Percentiles rank a stretch among this genome's conserved stretches.
These are phyloP conservation scores for Poeciliopsis presidionis DNA, from an alignment of 2,797 vertebrate genomes.

Conservation along the genomic window DNA sequence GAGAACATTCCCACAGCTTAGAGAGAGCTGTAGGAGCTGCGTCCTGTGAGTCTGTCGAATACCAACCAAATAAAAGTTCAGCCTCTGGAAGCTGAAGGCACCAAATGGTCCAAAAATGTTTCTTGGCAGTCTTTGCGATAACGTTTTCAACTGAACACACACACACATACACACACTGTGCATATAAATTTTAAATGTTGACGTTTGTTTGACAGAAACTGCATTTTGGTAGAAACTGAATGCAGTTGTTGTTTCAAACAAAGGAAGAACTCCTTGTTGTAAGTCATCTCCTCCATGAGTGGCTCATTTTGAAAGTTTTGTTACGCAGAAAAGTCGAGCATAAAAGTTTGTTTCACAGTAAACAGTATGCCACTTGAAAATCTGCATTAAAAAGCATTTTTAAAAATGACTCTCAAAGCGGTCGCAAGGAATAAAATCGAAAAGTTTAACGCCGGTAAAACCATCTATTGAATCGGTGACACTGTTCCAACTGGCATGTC, in stretches of 20 bases:
- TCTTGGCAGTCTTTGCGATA: slow-evolving; percentile 47
- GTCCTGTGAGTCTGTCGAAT: slow-evolving; percentile 26
- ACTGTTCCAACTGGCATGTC: background rate
- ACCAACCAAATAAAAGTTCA: slow-evolving; percentile 64
- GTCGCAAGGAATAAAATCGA: background rate
- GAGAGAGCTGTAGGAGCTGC: background rate
- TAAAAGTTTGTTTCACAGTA: background rate
- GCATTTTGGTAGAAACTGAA: background rate
- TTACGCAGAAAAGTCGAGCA: background rate
- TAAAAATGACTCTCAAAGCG: background rate
- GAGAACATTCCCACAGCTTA: background rate
- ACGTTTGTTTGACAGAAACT: background rate
- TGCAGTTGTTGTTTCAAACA: slow-evolving; percentile 24
- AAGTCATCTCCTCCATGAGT: slow-evolving; percentile 49
- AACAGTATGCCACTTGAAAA: background rate
- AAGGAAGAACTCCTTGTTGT: slow-evolving; percentile 22
- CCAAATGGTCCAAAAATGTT: slow-evolving; percentile 24
- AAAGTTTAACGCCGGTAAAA: background rate
- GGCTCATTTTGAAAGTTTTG: background rate
- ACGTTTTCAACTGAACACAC: slow-evolving; percentile 32
- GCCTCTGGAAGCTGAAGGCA: slow-evolving; percentile 43
- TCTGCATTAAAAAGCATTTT: background rate
- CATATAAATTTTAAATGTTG: background rate
- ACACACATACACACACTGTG: slow-evolving; percentile 21
- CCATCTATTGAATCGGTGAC: background rate